Conservation (phyloP, 2,888 invertebrate genomes). For the Andrena minutula region DNA sequence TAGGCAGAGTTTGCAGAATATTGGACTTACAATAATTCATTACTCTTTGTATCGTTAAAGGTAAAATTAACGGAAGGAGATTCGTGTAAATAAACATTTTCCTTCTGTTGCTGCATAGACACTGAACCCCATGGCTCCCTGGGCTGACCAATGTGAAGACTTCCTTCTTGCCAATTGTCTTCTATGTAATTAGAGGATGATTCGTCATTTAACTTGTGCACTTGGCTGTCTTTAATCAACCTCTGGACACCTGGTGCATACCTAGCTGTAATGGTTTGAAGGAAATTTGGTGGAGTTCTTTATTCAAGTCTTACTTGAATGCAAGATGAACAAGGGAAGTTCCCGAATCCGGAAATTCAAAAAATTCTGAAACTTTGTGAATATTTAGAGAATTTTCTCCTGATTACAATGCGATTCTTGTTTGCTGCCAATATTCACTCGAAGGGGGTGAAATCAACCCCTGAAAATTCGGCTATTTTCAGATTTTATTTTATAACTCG, state of each 20-base stretch:
- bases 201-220: conserved; percentile 33
- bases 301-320: no score
- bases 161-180: conserved; percentile 61
- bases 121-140: conserved; percentile 75
- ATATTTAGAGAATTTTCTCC: no score
- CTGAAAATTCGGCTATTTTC: no score
- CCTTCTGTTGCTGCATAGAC: conserved; percentile 43
- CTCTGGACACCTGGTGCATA: conserved; percentile 37
- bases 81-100: conserved; percentile 28
- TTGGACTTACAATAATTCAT: conserved; percentile 43
- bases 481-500: no score
- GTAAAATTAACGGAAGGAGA: conserved; percentile 46
- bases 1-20: background rate
- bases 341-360: no score
- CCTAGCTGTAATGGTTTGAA: conserved; percentile 44
- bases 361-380: no score
- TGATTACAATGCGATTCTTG: no score
- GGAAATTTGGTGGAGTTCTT: no score
- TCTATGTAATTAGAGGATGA: conserved; percentile 28
- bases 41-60: conserved; percentile 39
- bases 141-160: conserved; percentile 72
- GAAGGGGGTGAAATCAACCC: no score
- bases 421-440: no score
- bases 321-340: no score
- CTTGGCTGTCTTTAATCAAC: conserved; percentile 33